Evolutionary conservation across 2,113 vertebrate genomes (phyloP).

Genomic region (Corythaeola cristata): DNA sequence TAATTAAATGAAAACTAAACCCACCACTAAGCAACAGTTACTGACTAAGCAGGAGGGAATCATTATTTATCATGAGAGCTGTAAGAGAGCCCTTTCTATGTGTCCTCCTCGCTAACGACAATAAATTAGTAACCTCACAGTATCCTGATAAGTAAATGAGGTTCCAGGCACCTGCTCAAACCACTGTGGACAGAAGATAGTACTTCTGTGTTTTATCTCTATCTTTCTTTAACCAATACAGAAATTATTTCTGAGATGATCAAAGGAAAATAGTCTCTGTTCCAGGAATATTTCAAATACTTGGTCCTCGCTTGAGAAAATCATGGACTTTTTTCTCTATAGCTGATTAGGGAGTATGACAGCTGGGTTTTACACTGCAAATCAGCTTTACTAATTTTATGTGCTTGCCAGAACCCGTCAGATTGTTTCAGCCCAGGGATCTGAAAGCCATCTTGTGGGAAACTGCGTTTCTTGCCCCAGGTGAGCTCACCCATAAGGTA

Average conservation of each 20-base stretch:
- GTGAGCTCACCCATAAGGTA: neutral
- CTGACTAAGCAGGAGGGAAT: slow-evolving; percentile 6
- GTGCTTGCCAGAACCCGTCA: neutral
- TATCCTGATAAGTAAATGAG: neutral
- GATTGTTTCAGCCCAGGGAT: neutral
- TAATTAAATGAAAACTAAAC: slow-evolving; percentile 27
- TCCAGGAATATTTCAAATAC: neutral
- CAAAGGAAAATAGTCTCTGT: neutral
- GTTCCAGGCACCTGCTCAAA: neutral
- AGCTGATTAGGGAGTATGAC: neutral
- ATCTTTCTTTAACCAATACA: neutral
- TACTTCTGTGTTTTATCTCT: neutral
- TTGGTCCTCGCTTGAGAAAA: neutral
- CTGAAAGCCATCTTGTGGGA: neutral
- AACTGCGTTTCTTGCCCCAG: neutral
- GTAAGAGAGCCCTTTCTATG: neutral
- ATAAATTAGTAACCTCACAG: neutral
- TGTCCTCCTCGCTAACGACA: neutral
- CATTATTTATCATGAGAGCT: neutral
- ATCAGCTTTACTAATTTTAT: neutral
- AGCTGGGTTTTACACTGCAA: neutral
- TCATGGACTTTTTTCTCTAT: neutral
- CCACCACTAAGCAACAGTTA: neutral
- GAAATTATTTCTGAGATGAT: neutral
- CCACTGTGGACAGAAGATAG: neutral